Base-by-base conservation (phyloP, 2,888 invertebrate genomes). In the Macrophya alboannulata region DNA sequence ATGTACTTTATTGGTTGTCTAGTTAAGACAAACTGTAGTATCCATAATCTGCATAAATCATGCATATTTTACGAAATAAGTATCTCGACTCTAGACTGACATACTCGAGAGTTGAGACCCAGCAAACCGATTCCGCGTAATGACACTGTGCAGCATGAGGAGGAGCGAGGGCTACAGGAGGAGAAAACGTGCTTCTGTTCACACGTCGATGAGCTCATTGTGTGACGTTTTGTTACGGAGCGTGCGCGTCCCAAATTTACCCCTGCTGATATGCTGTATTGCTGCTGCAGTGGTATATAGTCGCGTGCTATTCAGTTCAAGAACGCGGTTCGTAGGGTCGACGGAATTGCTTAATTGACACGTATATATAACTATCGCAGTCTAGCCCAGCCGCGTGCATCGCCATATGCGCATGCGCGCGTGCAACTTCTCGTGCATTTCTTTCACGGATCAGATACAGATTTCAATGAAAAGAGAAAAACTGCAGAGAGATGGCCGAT, bases 151-250 rank as follows among this genome's bases (percentile, higher is more conserved):
- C 17, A 68, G 37, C 15, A 62, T 10, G 0, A 25, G 25, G 12
- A 25, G 25, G 12, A 25, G 48, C 48, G 8, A 68, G 37, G 37
- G 65, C 65, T 37, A 17, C 55, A 68, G 65, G 37, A 68, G 31
- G 31, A 59, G 48, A 59, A 25, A 59, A 62, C 62, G 81, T 65
- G 62, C 31, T 43, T n/a, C 62, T 40, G 62, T 81, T 81, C 81
- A 81, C 81, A 62, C 81, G 40, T 81, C 40, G 81, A 25, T 65
- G 81, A 81, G 21, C 81, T n/a, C 65, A 81, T 81, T 81, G 81
- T 81, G 43, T 43, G 81, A 62, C 81, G 62, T 81, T 77, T 81
- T 81, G 62, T 81, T 62, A 81, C 81, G 81, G 43, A 43, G 81
- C 81, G 81, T 81, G 81, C 81, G 59, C 65, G 62, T 40, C 81